phyloP scores from a whole-genome alignment of 2,888 invertebrate species.

The Polydrusus pterygomalis region DNA sequence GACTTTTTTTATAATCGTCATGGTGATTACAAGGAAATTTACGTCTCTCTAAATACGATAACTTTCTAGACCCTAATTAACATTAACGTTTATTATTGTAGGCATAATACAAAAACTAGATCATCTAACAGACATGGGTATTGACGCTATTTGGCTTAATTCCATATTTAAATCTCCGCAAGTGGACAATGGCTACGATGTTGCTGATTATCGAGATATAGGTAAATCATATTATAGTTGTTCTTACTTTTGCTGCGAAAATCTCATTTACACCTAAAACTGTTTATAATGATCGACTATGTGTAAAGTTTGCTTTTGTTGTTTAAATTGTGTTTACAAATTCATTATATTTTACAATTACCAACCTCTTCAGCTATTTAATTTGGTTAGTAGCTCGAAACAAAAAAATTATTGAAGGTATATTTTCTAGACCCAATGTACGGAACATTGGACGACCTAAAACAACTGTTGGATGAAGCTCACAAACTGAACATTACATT shows the following conservation, averaged over 20 bases:
- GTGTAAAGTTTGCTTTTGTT: no score
- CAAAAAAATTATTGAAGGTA: neutral
- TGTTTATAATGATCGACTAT: no score
- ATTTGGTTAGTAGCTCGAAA: no score
- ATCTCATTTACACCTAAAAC: neutral
- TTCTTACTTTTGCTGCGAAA: no score
- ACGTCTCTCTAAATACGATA: no score
- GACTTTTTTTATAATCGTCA: no score
- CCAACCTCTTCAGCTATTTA: no score
- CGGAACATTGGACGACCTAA: slow-evolving; percentile 84
- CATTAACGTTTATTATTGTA: slow-evolving; percentile 14
- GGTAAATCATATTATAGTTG: no score
- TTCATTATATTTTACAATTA: no score
- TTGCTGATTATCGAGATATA: slow-evolving; percentile 84
- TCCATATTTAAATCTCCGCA: slow-evolving; percentile 90
- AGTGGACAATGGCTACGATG: slow-evolving; percentile 91
- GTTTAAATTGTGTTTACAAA: no score
- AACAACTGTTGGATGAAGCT: slow-evolving; percentile 63
- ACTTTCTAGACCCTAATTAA: neutral
- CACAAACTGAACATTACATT: slow-evolving; percentile 27
- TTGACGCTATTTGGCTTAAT: slow-evolving; percentile 87
- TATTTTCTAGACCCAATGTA: slow-evolving; percentile 76
- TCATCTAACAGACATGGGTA: slow-evolving; percentile 75
- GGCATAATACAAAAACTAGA: slow-evolving; percentile 63
- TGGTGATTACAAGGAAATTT: no score